A percentile compares a stretch with the other conserved stretches of the same genome.
Conservation (phyloP, 2,113 vertebrate genomes). For the Rallus limicola region DNA sequence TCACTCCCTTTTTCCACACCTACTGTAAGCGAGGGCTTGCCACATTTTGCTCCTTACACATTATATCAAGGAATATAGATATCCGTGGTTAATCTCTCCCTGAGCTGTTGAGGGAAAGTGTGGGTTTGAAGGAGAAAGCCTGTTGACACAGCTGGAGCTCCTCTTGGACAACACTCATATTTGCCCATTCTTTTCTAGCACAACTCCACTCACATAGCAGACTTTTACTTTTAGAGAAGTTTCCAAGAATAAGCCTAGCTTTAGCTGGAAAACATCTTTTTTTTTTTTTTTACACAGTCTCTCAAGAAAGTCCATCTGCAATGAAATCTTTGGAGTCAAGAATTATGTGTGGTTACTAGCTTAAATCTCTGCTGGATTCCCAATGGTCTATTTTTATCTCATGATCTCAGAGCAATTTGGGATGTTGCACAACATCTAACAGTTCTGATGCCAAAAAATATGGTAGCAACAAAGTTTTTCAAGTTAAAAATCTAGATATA, state of each 20-base stretch:
- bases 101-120: neutral
- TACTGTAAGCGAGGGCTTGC: neutral
- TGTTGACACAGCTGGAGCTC: neutral
- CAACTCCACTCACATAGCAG: neutral
- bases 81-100: neutral
- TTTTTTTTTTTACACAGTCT: neutral
- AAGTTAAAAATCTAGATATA: neutral
- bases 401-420: neutral
- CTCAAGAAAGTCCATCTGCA: neutral
- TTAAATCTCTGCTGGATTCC: slow-evolving; percentile 3
- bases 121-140: neutral
- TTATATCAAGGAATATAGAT: neutral
- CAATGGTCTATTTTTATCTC: slow-evolving; percentile 4
- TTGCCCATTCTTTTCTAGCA: neutral
- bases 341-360: neutral
- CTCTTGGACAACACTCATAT: neutral
- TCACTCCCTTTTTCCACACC: neutral
- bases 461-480: neutral
- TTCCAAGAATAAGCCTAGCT: neutral
- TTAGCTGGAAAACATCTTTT: neutral
- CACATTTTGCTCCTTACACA: neutral
- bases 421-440: slow-evolving; percentile 22
- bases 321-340: neutral
- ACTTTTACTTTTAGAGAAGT: neutral
- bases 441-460: slow-evolving; percentile 28